Evolutionary conservation across 1,140 invertebrate species (phyloP).

Genomic region (Tribolium castaneum): DNA sequence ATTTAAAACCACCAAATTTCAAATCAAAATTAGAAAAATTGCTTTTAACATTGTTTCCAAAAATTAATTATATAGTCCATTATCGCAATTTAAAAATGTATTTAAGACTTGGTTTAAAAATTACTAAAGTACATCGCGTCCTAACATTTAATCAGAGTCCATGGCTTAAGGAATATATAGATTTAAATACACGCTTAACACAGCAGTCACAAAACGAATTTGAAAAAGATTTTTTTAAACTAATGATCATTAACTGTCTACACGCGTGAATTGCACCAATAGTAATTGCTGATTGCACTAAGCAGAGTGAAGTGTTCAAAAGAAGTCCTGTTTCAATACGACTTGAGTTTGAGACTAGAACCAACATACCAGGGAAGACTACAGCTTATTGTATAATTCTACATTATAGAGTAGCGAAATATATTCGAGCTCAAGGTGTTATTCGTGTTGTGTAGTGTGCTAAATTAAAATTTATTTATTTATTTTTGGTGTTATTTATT

Average conservation of each 20-base stretch:
- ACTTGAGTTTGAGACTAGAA: no score
- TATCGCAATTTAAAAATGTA: conserved; percentile 66
- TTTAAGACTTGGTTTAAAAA: conserved; percentile 63
- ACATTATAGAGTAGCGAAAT: no score
- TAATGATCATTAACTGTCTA: conserved; percentile 43
- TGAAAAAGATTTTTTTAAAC: conserved; percentile 60
- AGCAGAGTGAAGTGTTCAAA: no score
- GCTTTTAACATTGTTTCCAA: conserved; percentile 19
- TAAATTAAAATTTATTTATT: no score
- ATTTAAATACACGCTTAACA: conserved; percentile 45
- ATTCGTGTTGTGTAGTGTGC: no score
- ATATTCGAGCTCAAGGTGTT: no score
- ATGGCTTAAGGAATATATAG: conserved; percentile 63
- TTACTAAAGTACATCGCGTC: conserved; percentile 65
- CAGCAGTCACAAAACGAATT: conserved; percentile 58
- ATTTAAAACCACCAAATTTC: conserved; percentile 35
- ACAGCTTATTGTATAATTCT: no score
- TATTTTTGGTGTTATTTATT: no score
- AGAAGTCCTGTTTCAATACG: no score
- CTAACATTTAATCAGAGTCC: conserved; percentile 65
- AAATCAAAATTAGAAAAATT: conserved; percentile 35
- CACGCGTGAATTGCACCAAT: no score
- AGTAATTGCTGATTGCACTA: no score
- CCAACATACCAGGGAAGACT: no score
- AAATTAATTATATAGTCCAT: conserved; percentile 65